Evolutionary conservation across 2,797 vertebrate species (phyloP).

Genomic region (Selene dorsalis): DNA sequence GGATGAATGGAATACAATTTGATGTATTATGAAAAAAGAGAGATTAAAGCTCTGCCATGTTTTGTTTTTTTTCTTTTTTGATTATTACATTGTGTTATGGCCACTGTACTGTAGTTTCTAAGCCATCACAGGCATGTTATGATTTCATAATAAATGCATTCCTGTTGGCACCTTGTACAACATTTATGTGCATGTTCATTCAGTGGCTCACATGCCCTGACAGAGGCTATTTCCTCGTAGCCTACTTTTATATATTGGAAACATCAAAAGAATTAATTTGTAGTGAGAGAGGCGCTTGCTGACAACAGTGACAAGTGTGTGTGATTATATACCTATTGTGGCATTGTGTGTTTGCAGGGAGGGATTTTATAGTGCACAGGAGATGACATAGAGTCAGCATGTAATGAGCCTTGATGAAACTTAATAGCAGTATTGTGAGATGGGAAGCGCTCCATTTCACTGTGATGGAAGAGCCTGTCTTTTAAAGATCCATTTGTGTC

Average conservation of each 20-base stretch:
- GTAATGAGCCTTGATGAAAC: slow-evolving; percentile 81
- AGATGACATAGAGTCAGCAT: slow-evolving; percentile 73
- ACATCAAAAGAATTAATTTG: slow-evolving; percentile 36
- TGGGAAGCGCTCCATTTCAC: slow-evolving; percentile 76
- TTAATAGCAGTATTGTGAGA: slow-evolving; percentile 79
- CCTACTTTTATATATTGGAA: not conserved
- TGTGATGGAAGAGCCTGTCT: slow-evolving; percentile 78
- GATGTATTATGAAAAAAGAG: slow-evolving; percentile 30
- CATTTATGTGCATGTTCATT: slow-evolving; percentile 14
- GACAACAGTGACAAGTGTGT: slow-evolving; percentile 23
- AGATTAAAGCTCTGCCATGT: slow-evolving; percentile 5
- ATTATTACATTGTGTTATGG: slow-evolving; percentile 40
- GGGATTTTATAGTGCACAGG: slow-evolving; percentile 59
- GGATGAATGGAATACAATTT: slow-evolving; percentile 5
- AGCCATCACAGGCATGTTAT: slow-evolving; percentile 16
- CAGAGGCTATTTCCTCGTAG: slow-evolving; percentile 6
- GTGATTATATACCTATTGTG: slow-evolving; percentile 51
- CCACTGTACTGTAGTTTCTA: not conserved
- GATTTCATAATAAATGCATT: slow-evolving; percentile 7
- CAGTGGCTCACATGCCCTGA: not conserved
- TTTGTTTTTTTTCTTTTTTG: slow-evolving; percentile 5
- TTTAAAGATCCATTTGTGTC: slow-evolving; percentile 78
- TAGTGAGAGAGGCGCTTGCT: slow-evolving; percentile 35
- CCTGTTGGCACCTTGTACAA: slow-evolving; percentile 3
- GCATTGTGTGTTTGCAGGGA: slow-evolving; percentile 54